Evolutionary conservation across 2,888 invertebrate species (phyloP).

Genomic region (Oscheius sp.): DNA sequence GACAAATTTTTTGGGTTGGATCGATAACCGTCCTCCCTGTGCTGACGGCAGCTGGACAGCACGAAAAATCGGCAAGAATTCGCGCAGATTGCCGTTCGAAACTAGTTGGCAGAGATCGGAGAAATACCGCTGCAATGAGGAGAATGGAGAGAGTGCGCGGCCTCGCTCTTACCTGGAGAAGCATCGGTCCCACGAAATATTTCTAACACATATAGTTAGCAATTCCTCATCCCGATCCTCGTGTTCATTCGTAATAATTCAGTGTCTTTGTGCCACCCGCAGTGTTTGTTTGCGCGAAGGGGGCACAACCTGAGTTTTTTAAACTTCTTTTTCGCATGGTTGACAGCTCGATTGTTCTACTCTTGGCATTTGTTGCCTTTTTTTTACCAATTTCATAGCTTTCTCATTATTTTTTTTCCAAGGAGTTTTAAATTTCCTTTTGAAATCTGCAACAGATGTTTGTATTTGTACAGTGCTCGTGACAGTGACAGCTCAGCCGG

Average conservation of each 20-base stretch:
- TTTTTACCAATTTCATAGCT: neutral
- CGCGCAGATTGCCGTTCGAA: conserved; percentile 36
- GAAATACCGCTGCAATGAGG: conserved; percentile 22
- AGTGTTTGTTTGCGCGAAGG: conserved; percentile 19
- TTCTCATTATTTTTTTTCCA: too few relatives aligned
- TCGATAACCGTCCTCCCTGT: conserved; percentile 26
- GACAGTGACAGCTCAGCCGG: conserved; percentile 27
- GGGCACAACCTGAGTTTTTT: conserved; percentile 15
- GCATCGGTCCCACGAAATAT: conserved; percentile 17
- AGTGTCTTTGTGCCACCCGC: conserved; percentile 14
- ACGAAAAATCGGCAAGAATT: conserved; percentile 37
- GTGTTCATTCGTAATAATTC: conserved; percentile 18
- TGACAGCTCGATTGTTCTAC: conserved; percentile 2
- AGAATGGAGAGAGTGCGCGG: conserved; percentile 28
- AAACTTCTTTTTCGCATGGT: conserved; percentile 1
- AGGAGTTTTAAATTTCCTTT: neutral
- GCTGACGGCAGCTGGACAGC: conserved; percentile 26
- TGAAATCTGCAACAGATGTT: conserved; percentile 18
- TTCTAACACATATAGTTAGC: conserved; percentile 33
- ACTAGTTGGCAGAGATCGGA: conserved; percentile 35
- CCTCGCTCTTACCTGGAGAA: conserved; percentile 35
- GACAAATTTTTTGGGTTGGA: neutral
- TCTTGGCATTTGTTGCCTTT: neutral
- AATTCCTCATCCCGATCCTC: neutral
- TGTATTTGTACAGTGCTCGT: conserved; percentile 30